phyloP scores from a whole-genome alignment of 30 jellyfish, hydroid and myxozoan species.

The Hydractinia echinata region DNA sequence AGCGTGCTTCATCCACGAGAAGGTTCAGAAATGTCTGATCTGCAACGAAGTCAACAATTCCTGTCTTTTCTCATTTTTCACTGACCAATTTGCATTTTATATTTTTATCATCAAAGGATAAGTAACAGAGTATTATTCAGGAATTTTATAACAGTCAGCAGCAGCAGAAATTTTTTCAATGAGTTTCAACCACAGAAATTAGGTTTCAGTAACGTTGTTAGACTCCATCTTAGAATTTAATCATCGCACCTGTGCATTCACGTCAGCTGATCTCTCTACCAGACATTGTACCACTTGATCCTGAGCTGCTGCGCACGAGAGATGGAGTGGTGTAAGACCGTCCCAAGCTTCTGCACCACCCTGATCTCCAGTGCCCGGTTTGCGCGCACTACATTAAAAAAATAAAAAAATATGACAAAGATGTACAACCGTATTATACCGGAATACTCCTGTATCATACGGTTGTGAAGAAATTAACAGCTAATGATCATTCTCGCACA shows the following conservation, averaged over 20 bases:
- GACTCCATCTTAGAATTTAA: not conserved
- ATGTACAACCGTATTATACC: no score
- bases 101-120: no score
- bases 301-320: constrained; percentile 88
- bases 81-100: no score
- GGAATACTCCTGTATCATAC: no score
- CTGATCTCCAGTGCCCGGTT: constrained; percentile 76
- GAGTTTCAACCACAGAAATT: not conserved
- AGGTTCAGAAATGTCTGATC: no score
- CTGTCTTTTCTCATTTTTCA: no score
- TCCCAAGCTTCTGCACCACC: constrained; percentile 88
- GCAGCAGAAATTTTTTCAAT: not conserved
- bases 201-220: not conserved
- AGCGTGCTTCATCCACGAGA: no score
- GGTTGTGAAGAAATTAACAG: no score
- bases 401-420: not conserved
- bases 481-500: no score
- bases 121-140: no score
- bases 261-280: constrained; percentile 69
- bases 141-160: no score
- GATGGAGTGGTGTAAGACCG: constrained; percentile 75
- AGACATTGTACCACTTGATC: constrained; percentile 82
- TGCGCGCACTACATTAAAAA: constrained; percentile 55
- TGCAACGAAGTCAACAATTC: no score
- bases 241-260: constrained; percentile 67